Evolutionary conservation across 64 coral and sea anemone genomes (phyloP).

Genomic region (Montipora foliosa): DNA sequence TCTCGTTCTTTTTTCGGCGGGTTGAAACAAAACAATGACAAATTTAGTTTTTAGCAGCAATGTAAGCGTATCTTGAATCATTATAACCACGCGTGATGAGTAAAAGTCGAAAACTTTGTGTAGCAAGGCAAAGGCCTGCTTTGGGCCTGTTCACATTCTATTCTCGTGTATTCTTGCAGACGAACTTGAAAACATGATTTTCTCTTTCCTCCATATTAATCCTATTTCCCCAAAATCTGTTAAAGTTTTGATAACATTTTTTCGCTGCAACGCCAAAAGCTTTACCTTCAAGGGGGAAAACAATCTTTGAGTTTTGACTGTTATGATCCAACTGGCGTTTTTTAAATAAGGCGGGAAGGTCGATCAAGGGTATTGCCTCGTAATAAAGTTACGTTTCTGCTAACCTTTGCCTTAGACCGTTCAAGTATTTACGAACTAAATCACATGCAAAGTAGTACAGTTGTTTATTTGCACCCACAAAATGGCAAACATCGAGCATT

Average conservation of each 20-base stretch:
- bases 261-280: not conserved
- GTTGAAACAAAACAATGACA: not conserved
- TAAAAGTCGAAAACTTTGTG: not conserved
- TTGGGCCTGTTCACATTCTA: not conserved
- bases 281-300: not conserved
- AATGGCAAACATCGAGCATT: too few relatives aligned
- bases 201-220: too few relatives aligned
- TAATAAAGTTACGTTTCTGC: not conserved
- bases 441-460: too few relatives aligned
- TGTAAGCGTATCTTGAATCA: not conserved
- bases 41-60: not conserved
- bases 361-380: not conserved
- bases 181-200: too few relatives aligned
- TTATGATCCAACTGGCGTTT: not conserved
- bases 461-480: too few relatives aligned
- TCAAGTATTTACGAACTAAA: too few relatives aligned
- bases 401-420: too few relatives aligned
- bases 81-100: not conserved
- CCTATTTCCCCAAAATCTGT: too few relatives aligned
- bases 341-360: not conserved
- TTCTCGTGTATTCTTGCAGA: not conserved
- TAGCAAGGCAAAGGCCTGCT: not conserved
- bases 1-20: not conserved
- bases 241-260: not conserved
- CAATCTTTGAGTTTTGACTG: not conserved